Conservation (phyloP, 2,797 vertebrate species). For the Acrossocheilus fasciatus region DNA sequence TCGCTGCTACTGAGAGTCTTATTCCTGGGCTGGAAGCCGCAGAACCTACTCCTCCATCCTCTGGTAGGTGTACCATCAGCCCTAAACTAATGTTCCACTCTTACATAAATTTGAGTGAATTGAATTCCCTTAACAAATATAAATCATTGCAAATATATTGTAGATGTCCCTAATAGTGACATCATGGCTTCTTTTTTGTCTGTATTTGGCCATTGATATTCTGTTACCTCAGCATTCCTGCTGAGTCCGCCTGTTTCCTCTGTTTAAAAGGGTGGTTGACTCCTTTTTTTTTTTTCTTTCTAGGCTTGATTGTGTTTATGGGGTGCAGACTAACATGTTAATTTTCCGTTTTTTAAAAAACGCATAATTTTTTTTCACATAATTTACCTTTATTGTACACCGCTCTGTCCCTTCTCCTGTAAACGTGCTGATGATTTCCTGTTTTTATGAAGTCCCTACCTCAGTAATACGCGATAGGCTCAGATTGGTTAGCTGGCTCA, state of each 20-base stretch:
- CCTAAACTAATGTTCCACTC: neutral
- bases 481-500: too few relatives aligned
- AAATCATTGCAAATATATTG: neutral
- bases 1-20: conserved; percentile 83
- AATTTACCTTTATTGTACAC: too few relatives aligned
- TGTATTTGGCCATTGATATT: neutral
- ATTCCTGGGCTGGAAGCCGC: conserved; percentile 85
- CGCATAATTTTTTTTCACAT: too few relatives aligned
- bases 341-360: too few relatives aligned
- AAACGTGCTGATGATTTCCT: too few relatives aligned
- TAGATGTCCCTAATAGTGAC: neutral
- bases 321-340: too few relatives aligned
- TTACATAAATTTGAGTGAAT: neutral
- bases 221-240: neutral
- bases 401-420: too few relatives aligned
- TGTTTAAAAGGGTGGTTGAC: neutral
- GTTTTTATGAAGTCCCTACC: too few relatives aligned
- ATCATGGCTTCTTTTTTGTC: neutral
- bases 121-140: neutral
- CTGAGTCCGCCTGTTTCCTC: neutral
- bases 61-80: conserved; percentile 60
- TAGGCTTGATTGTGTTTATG: too few relatives aligned
- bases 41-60: conserved; percentile 64
- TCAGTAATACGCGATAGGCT: too few relatives aligned
- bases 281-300: too few relatives aligned